A percentile compares a stretch with the other conserved stretches of the same genome.
Evolutionary conservation across 2,113 vertebrate genomes (phyloP).

Genomic region (Alces alces): DNA sequence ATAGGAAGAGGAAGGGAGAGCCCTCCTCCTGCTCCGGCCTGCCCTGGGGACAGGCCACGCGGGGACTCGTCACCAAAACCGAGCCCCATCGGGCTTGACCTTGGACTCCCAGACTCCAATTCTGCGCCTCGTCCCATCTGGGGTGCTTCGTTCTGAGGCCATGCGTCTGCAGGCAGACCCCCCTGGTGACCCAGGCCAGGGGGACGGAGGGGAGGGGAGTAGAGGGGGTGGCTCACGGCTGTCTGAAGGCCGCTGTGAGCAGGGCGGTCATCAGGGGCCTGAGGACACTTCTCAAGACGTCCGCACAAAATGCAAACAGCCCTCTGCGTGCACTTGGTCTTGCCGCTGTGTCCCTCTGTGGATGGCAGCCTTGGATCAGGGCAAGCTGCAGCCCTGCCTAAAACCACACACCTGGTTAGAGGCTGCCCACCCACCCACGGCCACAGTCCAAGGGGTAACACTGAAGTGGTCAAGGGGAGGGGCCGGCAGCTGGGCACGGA

Average conservation of each 20-base stretch:
- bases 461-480: neutral
- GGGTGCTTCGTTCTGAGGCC: neutral
- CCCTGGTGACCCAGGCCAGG: neutral
- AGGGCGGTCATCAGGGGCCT: neutral
- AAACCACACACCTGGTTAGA: rapidly evolving
- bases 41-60: neutral
- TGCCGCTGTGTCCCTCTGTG: no score
- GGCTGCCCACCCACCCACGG: rapidly evolving
- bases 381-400: neutral
- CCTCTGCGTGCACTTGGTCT: neutral
- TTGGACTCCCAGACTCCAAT: neutral
- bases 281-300: neutral
- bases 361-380: neutral
- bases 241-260: neutral
- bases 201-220: neutral
- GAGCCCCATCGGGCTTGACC: neutral
- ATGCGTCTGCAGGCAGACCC: rapidly evolving
- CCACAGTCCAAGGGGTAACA: neutral
- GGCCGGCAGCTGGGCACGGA: neutral
- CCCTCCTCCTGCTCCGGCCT: neutral
- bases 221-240: neutral
- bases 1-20: neutral
- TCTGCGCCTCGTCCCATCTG: rapidly evolving
- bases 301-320: neutral
- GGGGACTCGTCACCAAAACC: neutral